Percentiles rank a stretch among this genome's conserved stretches.
phyloP scores from a whole-genome alignment of 64 coral and sea anemone genomes.

The Trachythela sp. region DNA sequence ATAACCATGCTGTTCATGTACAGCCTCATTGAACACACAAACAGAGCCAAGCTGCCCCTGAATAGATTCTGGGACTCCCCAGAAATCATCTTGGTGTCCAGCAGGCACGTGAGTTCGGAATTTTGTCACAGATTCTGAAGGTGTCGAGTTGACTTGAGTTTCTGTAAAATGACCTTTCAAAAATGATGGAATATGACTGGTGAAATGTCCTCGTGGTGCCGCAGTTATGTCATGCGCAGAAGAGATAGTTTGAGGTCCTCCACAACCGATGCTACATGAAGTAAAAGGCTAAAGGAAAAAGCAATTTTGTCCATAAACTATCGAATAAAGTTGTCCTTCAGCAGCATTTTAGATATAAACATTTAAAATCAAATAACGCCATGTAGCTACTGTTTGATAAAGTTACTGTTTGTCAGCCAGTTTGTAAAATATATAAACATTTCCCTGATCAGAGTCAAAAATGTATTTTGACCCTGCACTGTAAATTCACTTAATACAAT shows the following conservation, averaged over 20 bases:
- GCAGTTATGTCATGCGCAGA: not conserved
- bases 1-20: slow-evolving; percentile 54
- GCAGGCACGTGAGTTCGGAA: slow-evolving; percentile 40
- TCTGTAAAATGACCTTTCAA: slow-evolving; percentile 9
- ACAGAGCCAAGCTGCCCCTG: slow-evolving; percentile 89
- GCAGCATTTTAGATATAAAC: too few species aligned
- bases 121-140: slow-evolving; percentile 34
- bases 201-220: not conserved
- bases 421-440: too few species aligned
- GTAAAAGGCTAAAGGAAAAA: slow-evolving; percentile 61
- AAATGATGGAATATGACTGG: slow-evolving; percentile 21
- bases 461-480: too few species aligned
- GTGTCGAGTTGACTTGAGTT: not conserved
- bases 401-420: too few species aligned
- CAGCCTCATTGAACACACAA: slow-evolving; percentile 78
- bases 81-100: slow-evolving; percentile 77
- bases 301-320: too few species aligned
- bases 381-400: too few species aligned
- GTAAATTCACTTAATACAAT: too few species aligned
- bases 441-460: too few species aligned
- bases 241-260: slow-evolving; percentile 28
- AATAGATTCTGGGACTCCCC: slow-evolving; percentile 75
- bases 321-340: too few species aligned
- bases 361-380: too few species aligned
- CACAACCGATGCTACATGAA: slow-evolving; percentile 75